phyloP scores from a whole-genome alignment of 2,797 vertebrate species.

The Sciurus carolinensis region DNA sequence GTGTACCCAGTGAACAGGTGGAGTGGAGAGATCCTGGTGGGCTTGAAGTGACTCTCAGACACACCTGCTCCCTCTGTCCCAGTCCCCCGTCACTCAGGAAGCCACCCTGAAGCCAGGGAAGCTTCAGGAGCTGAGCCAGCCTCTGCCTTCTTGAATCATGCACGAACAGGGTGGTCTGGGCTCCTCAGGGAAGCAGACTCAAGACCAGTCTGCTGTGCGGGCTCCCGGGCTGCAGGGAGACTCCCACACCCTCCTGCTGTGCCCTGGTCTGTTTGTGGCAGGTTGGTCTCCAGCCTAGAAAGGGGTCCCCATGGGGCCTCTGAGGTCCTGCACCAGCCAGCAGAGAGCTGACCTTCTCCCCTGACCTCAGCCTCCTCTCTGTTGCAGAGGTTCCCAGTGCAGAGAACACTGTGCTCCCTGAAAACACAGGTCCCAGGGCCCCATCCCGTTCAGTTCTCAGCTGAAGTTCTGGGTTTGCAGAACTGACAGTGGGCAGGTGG shows the following conservation, averaged over 20 bases:
- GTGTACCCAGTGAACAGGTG: not conserved
- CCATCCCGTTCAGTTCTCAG: not conserved
- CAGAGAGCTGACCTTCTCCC: not conserved
- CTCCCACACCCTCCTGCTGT: not conserved
- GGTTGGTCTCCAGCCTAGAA: not conserved
- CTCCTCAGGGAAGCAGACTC: not conserved
- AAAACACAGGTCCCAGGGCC: not conserved
- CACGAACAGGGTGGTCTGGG: too few relatives aligned
- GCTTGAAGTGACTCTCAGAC: not conserved
- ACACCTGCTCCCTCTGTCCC: not conserved
- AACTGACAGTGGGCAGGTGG: not conserved
- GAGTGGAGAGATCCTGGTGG: not conserved
- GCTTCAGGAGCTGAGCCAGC: not conserved
- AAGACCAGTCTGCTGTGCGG: not conserved
- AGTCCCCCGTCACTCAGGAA: not conserved
- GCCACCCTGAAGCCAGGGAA: not conserved
- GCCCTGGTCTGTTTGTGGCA: not conserved
- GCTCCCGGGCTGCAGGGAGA: not conserved
- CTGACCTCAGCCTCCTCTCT: not conserved
- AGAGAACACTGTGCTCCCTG: not conserved
- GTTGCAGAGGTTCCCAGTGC: not conserved
- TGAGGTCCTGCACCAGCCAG: not conserved
- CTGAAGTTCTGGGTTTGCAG: not conserved
- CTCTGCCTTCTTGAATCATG: too few relatives aligned
- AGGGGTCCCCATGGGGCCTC: not conserved